phyloP scores from a whole-genome alignment of 2,797 vertebrate species.

The Rhodeus uyekii region DNA sequence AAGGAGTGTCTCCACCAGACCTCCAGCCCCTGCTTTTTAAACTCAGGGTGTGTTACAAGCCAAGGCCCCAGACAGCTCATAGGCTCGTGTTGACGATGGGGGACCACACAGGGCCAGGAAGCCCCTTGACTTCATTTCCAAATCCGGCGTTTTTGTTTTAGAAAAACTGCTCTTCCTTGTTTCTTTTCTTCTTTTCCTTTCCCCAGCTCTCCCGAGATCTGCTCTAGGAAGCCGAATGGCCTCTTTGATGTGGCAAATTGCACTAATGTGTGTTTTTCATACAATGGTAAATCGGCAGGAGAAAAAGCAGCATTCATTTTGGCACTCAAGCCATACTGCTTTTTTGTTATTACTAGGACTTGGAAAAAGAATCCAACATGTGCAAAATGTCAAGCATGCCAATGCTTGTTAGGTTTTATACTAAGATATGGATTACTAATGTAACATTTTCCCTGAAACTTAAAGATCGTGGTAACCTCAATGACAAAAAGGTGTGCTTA shows the following conservation, averaged over 20 bases:
- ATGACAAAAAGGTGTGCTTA: no score
- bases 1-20: constrained; percentile 67
- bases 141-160: constrained; percentile 23
- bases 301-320: constrained; percentile 64
- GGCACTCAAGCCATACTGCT: constrained; percentile 65
- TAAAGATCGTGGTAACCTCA: background rate
- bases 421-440: background rate
- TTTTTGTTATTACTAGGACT: constrained; percentile 47
- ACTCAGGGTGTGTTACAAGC: constrained; percentile 75
- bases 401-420: constrained; percentile 60
- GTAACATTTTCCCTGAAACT: background rate
- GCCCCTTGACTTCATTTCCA: constrained; percentile 21
- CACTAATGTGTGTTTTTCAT: constrained; percentile 60
- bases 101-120: constrained; percentile 72
- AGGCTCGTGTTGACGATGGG: constrained; percentile 59
- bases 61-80: constrained; percentile 75
- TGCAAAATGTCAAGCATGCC: background rate
- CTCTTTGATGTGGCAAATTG: constrained; percentile 69
- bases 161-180: constrained; percentile 17
- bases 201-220: constrained; percentile 41
- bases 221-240: constrained; percentile 57
- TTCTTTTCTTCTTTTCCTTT: constrained; percentile 19
- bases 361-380: constrained; percentile 52
- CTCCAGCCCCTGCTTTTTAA: constrained; percentile 77
- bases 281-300: constrained; percentile 35